phyloP scores from a whole-genome alignment of 2,113 vertebrate species.

The Dicentrarchus labrax region DNA sequence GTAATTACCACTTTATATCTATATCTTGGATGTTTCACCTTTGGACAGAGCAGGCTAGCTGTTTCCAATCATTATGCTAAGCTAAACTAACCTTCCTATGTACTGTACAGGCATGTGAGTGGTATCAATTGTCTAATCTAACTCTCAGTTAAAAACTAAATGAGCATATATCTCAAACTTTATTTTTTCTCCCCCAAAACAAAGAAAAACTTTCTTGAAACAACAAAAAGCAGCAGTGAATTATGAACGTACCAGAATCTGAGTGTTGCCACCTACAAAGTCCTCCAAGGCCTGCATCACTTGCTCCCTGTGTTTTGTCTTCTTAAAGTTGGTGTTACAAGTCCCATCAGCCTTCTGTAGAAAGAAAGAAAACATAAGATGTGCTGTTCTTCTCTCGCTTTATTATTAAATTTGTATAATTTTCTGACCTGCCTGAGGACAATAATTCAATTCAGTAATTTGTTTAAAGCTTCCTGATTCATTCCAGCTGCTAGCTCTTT shows the following conservation, averaged over 20 bases:
- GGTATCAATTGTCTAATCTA: too few relatives aligned
- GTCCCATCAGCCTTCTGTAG: constrained; percentile 89
- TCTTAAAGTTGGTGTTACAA: constrained; percentile 93
- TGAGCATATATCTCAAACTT: neutral
- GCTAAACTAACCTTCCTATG: neutral
- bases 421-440: neutral
- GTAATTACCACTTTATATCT: too few relatives aligned
- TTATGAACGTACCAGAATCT: constrained; percentile 85
- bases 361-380: neutral
- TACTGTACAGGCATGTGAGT: too few relatives aligned
- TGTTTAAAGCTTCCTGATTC: neutral
- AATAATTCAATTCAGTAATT: neutral
- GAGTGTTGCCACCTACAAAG: constrained; percentile 86
- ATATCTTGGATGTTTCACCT: too few relatives aligned
- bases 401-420: too few relatives aligned
- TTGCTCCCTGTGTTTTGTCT: constrained; percentile 88
- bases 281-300: constrained; percentile 88
- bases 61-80: neutral
- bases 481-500: neutral
- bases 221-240: neutral
- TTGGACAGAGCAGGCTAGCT: too few relatives aligned
- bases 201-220: neutral
- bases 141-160: too few relatives aligned
- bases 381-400: neutral
- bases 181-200: too few relatives aligned